phyloP scores from a whole-genome alignment of 2,888 invertebrate species.

The Athalia rosae region DNA sequence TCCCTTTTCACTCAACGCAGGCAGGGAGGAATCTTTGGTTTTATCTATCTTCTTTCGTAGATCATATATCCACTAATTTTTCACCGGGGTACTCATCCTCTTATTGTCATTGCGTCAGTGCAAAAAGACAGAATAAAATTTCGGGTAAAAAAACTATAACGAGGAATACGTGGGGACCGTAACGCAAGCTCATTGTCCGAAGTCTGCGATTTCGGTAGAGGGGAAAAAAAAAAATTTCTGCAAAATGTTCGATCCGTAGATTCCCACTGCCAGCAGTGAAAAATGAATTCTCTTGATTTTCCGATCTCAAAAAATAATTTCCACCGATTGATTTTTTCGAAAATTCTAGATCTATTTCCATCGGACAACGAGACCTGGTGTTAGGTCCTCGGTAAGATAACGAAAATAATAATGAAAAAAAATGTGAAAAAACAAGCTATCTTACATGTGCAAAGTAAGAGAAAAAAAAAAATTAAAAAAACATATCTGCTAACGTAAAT shows the following conservation, averaged over 20 bases:
- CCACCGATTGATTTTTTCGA: not conserved
- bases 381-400: conserved; percentile 42
- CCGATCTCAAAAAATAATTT: not conserved
- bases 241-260: not conserved
- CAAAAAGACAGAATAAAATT: conserved; percentile 27
- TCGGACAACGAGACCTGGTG: conserved; percentile 16
- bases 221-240: not conserved
- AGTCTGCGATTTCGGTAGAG: not conserved
- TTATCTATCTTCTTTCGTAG: not conserved
- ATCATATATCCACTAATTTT: conserved; percentile 23
- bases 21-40: conserved; percentile 3
- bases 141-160: conserved; percentile 19
- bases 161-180: conserved; percentile 22
- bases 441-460: conserved; percentile 59
- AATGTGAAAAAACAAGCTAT: conserved; percentile 63
- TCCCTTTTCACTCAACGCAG: conserved; percentile 14
- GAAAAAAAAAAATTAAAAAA: conserved; percentile 50
- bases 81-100: conserved; percentile 49
- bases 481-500: not conserved
- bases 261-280: conserved; percentile 39
- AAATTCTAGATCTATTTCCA: not conserved
- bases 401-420: conserved; percentile 59
- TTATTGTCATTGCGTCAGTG: conserved; percentile 47
- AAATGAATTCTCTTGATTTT: not conserved
- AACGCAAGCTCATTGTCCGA: not conserved